Percentiles rank a stretch among this genome's conserved stretches.
Evolutionary conservation across 2,797 vertebrate genomes (phyloP).

Genomic region (Morelia viridis): DNA sequence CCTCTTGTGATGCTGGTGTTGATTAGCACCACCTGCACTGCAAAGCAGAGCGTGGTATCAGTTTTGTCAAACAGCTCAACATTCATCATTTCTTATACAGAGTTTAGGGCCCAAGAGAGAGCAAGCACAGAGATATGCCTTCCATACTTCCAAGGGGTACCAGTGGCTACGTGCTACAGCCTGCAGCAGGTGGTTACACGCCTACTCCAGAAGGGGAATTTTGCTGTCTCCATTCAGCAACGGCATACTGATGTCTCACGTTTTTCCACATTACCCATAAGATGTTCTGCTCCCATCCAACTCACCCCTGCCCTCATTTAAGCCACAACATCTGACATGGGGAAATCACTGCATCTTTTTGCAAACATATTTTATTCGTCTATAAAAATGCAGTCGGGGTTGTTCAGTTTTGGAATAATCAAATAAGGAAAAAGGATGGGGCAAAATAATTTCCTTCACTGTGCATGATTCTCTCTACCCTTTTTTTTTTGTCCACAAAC

Average conservation of each 20-base stretch:
- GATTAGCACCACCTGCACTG: background rate
- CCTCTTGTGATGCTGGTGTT: too few relatives aligned
- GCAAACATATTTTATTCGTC: constrained; percentile 29
- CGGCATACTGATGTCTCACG: background rate
- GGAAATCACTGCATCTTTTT: background rate
- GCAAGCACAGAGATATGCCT: background rate
- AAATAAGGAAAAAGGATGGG: background rate
- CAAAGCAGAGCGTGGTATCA: background rate
- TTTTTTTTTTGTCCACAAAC: background rate
- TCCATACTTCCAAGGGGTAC: background rate
- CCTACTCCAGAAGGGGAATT: background rate
- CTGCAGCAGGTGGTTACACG: background rate
- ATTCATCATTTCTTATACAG: background rate
- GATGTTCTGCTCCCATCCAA: background rate
- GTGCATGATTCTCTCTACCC: constrained; percentile 12
- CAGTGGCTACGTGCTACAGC: background rate
- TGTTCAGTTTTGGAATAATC: constrained; percentile 21
- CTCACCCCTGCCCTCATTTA: background rate
- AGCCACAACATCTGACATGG: background rate
- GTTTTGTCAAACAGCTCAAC: background rate
- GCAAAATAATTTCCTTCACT: background rate
- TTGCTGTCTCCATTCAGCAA: background rate
- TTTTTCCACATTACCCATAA: background rate
- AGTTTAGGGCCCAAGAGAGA: background rate
- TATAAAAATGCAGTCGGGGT: constrained; percentile 30